Evolutionary conservation across 2,113 vertebrate genomes (phyloP).

Genomic region (Ifrita kowaldi): DNA sequence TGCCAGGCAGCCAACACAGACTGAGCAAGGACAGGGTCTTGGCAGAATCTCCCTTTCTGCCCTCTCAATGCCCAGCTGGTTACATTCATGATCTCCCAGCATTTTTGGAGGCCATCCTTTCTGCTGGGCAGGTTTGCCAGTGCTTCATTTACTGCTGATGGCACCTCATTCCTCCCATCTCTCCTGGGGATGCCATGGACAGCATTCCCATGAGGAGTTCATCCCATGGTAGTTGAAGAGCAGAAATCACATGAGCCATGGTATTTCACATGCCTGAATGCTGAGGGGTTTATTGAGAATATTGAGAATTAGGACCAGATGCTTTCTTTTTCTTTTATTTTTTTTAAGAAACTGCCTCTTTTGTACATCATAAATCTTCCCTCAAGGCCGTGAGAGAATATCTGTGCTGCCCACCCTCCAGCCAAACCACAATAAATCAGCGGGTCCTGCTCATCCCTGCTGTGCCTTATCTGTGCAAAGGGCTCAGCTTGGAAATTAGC

Average conservation of each 20-base stretch:
- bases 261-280: background rate
- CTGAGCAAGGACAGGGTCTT: background rate
- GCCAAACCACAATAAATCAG: constrained; percentile 20
- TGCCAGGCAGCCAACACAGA: background rate
- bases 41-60: background rate
- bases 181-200: background rate
- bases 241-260: background rate
- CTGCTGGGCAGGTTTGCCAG: background rate
- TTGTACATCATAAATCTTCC: constrained; percentile 21
- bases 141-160: background rate
- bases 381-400: constrained; percentile 2
- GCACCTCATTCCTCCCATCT: background rate
- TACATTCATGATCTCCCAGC: background rate
- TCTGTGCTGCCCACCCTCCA: background rate
- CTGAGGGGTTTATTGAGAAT: background rate
- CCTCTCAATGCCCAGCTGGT: background rate
- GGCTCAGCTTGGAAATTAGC: background rate
- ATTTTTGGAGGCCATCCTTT: background rate
- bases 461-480: constrained; percentile 2
- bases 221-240: background rate
- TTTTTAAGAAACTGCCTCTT: background rate
- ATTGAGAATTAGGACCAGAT: constrained; percentile 3
- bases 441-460: background rate
- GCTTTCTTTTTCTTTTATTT: background rate
- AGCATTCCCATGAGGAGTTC: background rate